Evolutionary conservation across 1,140 invertebrate genomes (phyloP).

Genomic region (Grapholita molesta): DNA sequence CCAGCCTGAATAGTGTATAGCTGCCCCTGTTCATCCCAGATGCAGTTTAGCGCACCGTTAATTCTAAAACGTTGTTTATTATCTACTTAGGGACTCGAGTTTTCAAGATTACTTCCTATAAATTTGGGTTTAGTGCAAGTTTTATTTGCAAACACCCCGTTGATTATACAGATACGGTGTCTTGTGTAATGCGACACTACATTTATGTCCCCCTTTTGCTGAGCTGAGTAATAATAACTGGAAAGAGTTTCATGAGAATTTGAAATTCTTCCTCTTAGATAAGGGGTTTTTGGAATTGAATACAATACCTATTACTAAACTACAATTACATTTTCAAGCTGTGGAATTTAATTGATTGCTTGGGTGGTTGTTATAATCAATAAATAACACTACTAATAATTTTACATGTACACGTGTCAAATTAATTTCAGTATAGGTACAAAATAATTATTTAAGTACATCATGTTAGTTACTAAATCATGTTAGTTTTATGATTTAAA

Average conservation of each 20-base stretch:
- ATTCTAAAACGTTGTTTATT: constrained; percentile 28
- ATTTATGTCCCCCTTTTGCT: not conserved
- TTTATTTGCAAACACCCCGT: not conserved
- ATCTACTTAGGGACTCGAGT: not conserved
- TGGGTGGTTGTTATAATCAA: too few relatives aligned
- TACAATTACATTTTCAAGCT: too few relatives aligned
- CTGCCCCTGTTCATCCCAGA: constrained; percentile 38
- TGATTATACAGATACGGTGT: not conserved
- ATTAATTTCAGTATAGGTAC: too few relatives aligned
- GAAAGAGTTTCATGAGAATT: not conserved
- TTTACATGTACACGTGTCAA: too few relatives aligned
- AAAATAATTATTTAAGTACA: too few relatives aligned
- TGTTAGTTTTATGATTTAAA: too few relatives aligned
- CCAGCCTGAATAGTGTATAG: constrained; percentile 32
- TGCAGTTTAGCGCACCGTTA: constrained; percentile 44
- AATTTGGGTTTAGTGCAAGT: not conserved
- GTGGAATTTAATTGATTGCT: not conserved
- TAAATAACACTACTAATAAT: too few relatives aligned
- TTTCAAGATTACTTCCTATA: not conserved
- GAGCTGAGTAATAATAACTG: not conserved
- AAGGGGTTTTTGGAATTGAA: not conserved
- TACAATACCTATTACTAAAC: too few relatives aligned
- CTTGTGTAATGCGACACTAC: not conserved
- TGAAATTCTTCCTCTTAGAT: not conserved
- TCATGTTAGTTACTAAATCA: too few relatives aligned